Conservation (phyloP, 2,797 vertebrate species). For the Manis pentadactyla region DNA sequence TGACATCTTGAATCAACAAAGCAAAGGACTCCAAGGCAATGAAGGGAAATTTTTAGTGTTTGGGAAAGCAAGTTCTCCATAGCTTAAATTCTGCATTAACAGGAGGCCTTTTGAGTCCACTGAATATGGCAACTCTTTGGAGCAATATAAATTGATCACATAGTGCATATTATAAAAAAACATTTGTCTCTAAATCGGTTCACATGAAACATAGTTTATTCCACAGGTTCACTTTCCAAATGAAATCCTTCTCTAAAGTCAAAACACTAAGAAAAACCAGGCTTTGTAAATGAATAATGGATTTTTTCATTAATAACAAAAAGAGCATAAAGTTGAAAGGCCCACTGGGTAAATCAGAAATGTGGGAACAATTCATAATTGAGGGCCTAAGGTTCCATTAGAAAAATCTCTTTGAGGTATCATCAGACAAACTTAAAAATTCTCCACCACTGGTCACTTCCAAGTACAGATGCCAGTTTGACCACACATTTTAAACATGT, state of each 20-base stretch:
- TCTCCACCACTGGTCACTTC: slow-evolving; percentile 65
- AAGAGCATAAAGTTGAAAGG: slow-evolving; percentile 60
- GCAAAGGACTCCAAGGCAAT: not conserved
- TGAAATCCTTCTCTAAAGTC: slow-evolving; percentile 59
- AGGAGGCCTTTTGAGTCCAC: not conserved
- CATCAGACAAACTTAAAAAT: slow-evolving; percentile 76
- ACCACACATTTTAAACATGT: slow-evolving; percentile 77
- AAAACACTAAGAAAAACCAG: slow-evolving; percentile 67
- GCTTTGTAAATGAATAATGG: slow-evolving; percentile 58
- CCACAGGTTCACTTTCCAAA: slow-evolving; percentile 59
- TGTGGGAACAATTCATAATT: slow-evolving; percentile 77
- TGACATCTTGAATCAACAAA: slow-evolving; percentile 55
- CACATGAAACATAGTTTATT: slow-evolving; percentile 26
- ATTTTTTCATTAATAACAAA: slow-evolving; percentile 71
- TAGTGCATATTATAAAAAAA: not conserved
- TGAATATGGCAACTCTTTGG: not conserved
- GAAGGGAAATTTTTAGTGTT: slow-evolving; percentile 34
- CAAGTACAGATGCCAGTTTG: slow-evolving; percentile 74
- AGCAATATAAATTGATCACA: slow-evolving; percentile 43
- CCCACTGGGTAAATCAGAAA: slow-evolving; percentile 68
- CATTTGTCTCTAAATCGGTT: slow-evolving; percentile 30
- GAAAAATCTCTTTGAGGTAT: slow-evolving; percentile 76
- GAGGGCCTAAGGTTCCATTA: slow-evolving; percentile 65
- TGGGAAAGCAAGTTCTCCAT: slow-evolving; percentile 48
- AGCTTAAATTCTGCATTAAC: slow-evolving; percentile 55